Evolutionary conservation across 2,797 vertebrate species (phyloP), one percentile per base, ranked within the genome.

Genomic region (Crocodylus rhombifer): DNA sequence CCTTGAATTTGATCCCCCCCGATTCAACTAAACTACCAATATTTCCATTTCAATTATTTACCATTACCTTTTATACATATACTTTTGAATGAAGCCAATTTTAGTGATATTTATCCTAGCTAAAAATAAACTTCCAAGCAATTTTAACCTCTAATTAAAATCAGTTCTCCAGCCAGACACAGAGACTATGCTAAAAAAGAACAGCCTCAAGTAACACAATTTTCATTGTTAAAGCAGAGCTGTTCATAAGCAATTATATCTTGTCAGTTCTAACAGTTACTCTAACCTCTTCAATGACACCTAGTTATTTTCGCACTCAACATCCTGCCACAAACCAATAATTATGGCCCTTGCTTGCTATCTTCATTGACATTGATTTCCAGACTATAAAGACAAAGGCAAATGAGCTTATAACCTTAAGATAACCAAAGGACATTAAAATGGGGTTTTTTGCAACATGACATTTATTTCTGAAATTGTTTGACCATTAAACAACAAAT

Each of bases 241-340:
- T 51, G 71, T 82, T 96, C 95, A 94, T 93, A 95, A 97, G 95
- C 96, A 97, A 98, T 98, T 98, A 97, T 97, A 98, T 97, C 97
- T 97, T 97, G 97, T 98, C 98, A 98, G 88, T 84, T 96, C 91
- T 95, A 96, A 91, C 94, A 92, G 95, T 96, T 97, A 96, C 97
- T 97, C 97, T 97, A 97, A 97, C 97, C 95, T 97, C 96, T 97
- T 94, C 92, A 96, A 60, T 95, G 97, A 98, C 97, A 98, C 92
- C 89, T 91, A 86, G 93, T 95, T 96, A 97, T 98, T 97, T 97
- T 91, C 91, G 91, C 87, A 96, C 92, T 96, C 94, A 88, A 82
- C 94, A 95, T 92, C 87, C 84, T 94, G 90, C 89, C 93, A 95
- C 7, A 0, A 97, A 94, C 76, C 89, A 94, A 88, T 94, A 96